Percentiles rank a stretch among this genome's conserved stretches.
These are phyloP conservation scores for Agrypnia vestita DNA, from an alignment of 1,140 invertebrate genomes.

Conservation along the genomic window DNA sequence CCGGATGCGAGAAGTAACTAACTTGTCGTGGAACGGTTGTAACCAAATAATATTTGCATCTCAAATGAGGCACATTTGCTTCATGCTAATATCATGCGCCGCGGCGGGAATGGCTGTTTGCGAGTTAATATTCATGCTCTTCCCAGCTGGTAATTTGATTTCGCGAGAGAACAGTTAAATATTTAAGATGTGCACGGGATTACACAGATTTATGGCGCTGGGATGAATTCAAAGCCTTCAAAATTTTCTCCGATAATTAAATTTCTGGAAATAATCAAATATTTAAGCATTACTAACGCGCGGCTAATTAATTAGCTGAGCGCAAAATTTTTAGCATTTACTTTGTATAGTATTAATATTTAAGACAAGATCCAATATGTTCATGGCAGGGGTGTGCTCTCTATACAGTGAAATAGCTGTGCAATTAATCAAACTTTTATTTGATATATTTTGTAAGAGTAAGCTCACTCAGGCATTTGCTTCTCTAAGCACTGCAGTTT, in stretches of 20 bases:
- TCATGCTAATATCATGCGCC: slow-evolving; percentile 20
- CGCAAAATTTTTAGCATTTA: too few relatives aligned
- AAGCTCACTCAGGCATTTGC: too few relatives aligned
- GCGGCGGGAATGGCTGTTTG: slow-evolving; percentile 2
- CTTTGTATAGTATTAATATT: too few relatives aligned
- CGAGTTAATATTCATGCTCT: slow-evolving; percentile 40
- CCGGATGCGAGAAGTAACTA: neutral
- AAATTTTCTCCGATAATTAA: neutral
- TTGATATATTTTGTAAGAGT: too few relatives aligned
- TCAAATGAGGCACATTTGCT: slow-evolving; percentile 40
- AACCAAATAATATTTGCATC: slow-evolving; percentile 47
- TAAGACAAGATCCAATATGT: too few relatives aligned
- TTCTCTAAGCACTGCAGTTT: too few relatives aligned
- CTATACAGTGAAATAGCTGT: too few relatives aligned
- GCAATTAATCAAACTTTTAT: too few relatives aligned
- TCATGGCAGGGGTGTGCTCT: too few relatives aligned
- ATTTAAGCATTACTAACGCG: too few relatives aligned
- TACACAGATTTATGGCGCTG: slow-evolving; percentile 1
- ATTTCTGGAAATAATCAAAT: neutral
- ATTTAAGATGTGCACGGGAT: slow-evolving; percentile 11
- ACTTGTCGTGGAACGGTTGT: slow-evolving; percentile 24
- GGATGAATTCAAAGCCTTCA: neutral
- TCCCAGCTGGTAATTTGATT: slow-evolving; percentile 35
- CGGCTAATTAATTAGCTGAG: too few relatives aligned
- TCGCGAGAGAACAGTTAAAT: slow-evolving; percentile 30